A percentile compares a stretch with the other conserved stretches of the same genome.
These are phyloP conservation scores for Rhyacophila brunnea DNA, from an alignment of 1,140 invertebrate genomes.

Conservation along the genomic window DNA sequence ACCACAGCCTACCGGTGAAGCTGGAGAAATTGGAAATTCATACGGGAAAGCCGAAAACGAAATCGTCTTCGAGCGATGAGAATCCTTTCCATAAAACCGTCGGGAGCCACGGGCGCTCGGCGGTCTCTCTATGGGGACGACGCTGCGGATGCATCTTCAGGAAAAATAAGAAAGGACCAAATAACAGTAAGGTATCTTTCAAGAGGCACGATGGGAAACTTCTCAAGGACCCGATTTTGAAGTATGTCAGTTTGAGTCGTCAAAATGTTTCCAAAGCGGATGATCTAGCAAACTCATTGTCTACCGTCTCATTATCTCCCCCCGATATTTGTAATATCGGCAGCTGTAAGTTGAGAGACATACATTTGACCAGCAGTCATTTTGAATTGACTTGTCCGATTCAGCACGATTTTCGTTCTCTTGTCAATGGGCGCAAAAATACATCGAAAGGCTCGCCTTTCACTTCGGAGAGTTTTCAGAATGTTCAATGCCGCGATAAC, in stretches of 20 bases:
- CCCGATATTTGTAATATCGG: constrained; percentile 32
- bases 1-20: constrained; percentile 48
- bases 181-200: constrained; percentile 37
- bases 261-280: constrained; percentile 37
- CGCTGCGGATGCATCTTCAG: constrained; percentile 10
- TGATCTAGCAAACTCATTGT: constrained; percentile 27
- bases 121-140: constrained; percentile 8
- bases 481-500: constrained; percentile 35
- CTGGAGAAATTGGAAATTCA: constrained; percentile 55
- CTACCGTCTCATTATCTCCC: constrained; percentile 18
- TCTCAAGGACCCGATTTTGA: constrained; percentile 46
- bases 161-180: constrained; percentile 34
- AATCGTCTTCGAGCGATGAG: constrained; percentile 35
- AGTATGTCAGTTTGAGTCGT: constrained; percentile 38
- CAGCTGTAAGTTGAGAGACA: constrained; percentile 38
- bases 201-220: constrained; percentile 47
- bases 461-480: constrained; percentile 46
- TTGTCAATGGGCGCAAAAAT: constrained; percentile 22
- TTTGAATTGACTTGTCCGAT: not conserved
- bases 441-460: constrained; percentile 38
- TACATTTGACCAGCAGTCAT: not conserved
- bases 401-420: constrained; percentile 26
- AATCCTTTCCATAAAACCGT: constrained; percentile 43
- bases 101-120: not conserved
- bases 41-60: constrained; percentile 38